These are phyloP conservation scores for Helostoma temminkii DNA, from an alignment of 2,797 vertebrate species.

Conservation along the genomic window DNA sequence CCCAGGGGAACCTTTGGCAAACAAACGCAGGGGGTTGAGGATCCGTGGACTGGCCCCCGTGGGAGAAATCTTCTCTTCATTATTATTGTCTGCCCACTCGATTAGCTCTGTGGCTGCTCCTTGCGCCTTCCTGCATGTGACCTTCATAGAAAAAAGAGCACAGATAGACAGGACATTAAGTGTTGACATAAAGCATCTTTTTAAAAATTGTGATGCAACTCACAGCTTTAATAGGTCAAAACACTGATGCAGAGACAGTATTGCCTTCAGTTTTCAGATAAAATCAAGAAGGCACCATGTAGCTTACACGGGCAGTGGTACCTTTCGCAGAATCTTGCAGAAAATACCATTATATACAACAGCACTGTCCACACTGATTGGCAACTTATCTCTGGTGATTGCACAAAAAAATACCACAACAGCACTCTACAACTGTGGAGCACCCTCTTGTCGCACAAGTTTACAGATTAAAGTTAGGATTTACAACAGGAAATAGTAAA, in stretches of 20 bases:
- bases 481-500: slow-evolving; percentile 15
- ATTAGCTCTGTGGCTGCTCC: slow-evolving; percentile 86
- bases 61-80: slow-evolving; percentile 88
- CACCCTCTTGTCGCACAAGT: slow-evolving; percentile 13
- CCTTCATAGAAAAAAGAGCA: slow-evolving; percentile 81
- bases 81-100: slow-evolving; percentile 90
- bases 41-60: slow-evolving; percentile 88
- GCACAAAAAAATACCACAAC: slow-evolving; percentile 13
- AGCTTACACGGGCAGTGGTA: neutral
- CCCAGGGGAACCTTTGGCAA: slow-evolving; percentile 90
- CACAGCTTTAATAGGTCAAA: no score
- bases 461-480: slow-evolving; percentile 14
- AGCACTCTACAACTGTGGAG: neutral
- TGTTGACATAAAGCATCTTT: neutral
- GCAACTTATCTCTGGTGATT: slow-evolving; percentile 1
- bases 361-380: neutral
- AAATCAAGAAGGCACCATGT: neutral
- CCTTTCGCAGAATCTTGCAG: neutral
- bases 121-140: slow-evolving; percentile 86
- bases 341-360: slow-evolving; percentile 6
- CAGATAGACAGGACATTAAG: slow-evolving; percentile 37
- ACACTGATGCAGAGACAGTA: no score
- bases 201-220: neutral
- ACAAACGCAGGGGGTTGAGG: slow-evolving; percentile 93
- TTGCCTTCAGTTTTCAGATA: slow-evolving; percentile 1